Percentiles rank a stretch among this genome's conserved stretches.
Evolutionary conservation across 1,140 invertebrate genomes (phyloP).

Genomic region (Halictus rubicundus): DNA sequence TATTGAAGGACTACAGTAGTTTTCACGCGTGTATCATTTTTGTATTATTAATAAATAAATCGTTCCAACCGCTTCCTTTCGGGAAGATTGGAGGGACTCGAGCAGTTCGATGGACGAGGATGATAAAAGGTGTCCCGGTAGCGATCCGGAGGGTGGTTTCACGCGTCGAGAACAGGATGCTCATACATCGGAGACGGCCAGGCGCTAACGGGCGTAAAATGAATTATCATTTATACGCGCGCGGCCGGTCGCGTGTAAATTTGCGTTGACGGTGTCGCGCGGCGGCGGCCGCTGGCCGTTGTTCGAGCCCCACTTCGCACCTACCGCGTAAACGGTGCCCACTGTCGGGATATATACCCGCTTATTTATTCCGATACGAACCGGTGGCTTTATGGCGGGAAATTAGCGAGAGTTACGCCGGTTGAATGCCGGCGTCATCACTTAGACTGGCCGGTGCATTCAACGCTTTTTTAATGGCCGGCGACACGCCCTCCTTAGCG

Average conservation of each 20-base stretch:
- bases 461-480: slow-evolving; percentile 66
- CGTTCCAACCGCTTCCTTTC: neutral
- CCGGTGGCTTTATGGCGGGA: slow-evolving; percentile 72
- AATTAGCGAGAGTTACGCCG: slow-evolving; percentile 71
- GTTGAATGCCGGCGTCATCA: slow-evolving; percentile 69
- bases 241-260: slow-evolving; percentile 60
- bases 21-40: too few relatives aligned
- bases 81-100: neutral
- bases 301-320: slow-evolving; percentile 71
- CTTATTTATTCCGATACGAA: slow-evolving; percentile 74
- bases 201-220: slow-evolving; percentile 70
- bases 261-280: slow-evolving; percentile 64
- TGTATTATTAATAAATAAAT: too few relatives aligned
- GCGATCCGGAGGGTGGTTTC: slow-evolving; percentile 45
- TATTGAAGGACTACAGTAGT: too few relatives aligned
- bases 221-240: slow-evolving; percentile 71
- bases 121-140: slow-evolving; percentile 28
- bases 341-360: slow-evolving; percentile 57
- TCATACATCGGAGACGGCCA: slow-evolving; percentile 19
- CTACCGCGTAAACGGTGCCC: slow-evolving; percentile 64
- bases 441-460: slow-evolving; percentile 73
- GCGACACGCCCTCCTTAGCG: slow-evolving; percentile 76
- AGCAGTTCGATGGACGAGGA: neutral
- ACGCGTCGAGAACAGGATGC: slow-evolving; percentile 25
- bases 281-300: neutral